Evolutionary conservation across 2,113 vertebrate genomes (phyloP).

Genomic region (Hippoglossus stenolepis): DNA sequence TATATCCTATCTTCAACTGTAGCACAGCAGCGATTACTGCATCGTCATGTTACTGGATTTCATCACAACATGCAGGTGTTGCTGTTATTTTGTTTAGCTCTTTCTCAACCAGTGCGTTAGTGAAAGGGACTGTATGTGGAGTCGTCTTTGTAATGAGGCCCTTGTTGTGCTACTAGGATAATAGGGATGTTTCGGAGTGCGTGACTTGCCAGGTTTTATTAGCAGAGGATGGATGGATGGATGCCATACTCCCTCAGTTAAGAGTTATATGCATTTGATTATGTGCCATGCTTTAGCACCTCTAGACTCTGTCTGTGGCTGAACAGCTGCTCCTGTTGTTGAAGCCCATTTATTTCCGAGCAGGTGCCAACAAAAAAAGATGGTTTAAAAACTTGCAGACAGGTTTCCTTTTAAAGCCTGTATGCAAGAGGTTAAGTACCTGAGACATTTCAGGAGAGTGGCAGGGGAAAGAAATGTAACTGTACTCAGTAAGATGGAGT

Average conservation of each 20-base stretch:
- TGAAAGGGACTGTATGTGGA: neutral
- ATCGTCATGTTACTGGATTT: neutral
- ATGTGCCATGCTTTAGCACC: conserved; percentile 25
- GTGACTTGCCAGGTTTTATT: conserved; percentile 13
- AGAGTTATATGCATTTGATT: conserved; percentile 13
- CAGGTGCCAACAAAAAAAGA: conserved; percentile 13
- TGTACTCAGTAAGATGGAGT: conserved; percentile 16
- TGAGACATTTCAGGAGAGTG: conserved; percentile 4
- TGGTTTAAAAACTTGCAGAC: neutral
- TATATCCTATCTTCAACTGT: neutral
- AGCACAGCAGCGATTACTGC: neutral
- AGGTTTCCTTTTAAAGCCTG: conserved; percentile 3
- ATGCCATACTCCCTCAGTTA: conserved; percentile 2
- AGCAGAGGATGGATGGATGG: neutral
- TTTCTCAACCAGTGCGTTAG: neutral
- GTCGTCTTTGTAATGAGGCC: neutral
- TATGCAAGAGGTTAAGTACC: conserved; percentile 22
- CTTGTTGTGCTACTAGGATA: conserved; percentile 18
- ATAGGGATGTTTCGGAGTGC: conserved; percentile 8
- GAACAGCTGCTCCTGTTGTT: conserved; percentile 5
- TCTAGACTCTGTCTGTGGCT: neutral
- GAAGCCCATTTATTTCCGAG: neutral
- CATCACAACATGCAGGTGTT: neutral
- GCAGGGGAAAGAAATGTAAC: conserved; percentile 1
- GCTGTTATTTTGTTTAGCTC: neutral